Conservation (phyloP, 2,113 vertebrate genomes). For the Acrocephalus arundinaceus region DNA sequence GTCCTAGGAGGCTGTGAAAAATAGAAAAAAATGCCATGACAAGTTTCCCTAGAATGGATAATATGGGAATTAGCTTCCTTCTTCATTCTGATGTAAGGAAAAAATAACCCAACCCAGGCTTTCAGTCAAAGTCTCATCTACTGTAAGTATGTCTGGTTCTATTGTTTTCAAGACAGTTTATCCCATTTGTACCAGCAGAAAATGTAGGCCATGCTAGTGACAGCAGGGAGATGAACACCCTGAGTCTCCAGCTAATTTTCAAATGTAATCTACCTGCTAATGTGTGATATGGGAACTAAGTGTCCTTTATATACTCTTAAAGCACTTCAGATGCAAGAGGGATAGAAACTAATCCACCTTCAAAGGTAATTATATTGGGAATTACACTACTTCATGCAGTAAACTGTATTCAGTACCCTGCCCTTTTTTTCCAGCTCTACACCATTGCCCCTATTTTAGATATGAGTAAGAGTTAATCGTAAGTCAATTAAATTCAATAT, state of each 20-base stretch:
- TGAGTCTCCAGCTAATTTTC: slow-evolving; percentile 26
- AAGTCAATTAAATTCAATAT: slow-evolving; percentile 16
- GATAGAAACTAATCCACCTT: slow-evolving; percentile 37
- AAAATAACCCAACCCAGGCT: not conserved
- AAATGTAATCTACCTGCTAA: slow-evolving; percentile 13
- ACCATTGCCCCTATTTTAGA: not conserved
- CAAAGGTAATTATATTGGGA: slow-evolving; percentile 67
- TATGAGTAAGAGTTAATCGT: slow-evolving; percentile 18
- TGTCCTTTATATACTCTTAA: slow-evolving; percentile 17
- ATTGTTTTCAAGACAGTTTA: slow-evolving; percentile 30
- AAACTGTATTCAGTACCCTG: slow-evolving; percentile 34
- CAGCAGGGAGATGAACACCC: slow-evolving; percentile 1
- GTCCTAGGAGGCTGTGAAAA: slow-evolving; percentile 16
- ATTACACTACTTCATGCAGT: slow-evolving; percentile 61
- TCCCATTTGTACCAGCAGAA: slow-evolving; percentile 38
- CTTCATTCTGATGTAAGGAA: not conserved
- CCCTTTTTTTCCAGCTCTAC: not conserved
- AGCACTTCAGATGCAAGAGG: not conserved
- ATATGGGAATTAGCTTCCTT: not conserved
- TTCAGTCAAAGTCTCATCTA: not conserved
- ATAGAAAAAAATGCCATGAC: not conserved
- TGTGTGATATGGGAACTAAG: slow-evolving; percentile 7
- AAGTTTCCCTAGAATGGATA: slow-evolving; percentile 1
- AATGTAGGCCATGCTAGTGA: not conserved
- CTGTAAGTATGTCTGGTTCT: not conserved